phyloP scores from a whole-genome alignment of 1,140 invertebrate species.

The Thaumatotibia leucotreta region DNA sequence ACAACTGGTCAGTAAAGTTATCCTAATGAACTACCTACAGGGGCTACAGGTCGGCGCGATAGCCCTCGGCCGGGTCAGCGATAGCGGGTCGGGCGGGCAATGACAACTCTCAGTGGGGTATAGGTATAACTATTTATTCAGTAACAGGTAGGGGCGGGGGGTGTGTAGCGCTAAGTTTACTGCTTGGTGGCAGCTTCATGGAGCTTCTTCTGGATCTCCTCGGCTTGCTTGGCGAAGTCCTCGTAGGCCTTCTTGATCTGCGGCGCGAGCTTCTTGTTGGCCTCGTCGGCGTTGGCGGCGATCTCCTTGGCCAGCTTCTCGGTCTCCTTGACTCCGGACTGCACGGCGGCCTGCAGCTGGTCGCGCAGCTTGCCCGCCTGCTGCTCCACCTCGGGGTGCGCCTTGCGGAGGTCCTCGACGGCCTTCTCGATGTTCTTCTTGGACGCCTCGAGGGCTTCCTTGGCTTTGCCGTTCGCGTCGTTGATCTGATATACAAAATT shows the following conservation, averaged over 20 bases:
- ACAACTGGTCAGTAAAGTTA: background rate
- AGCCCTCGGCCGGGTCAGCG: slow-evolving; percentile 76
- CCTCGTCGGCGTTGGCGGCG: slow-evolving; percentile 44
- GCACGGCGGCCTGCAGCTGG: slow-evolving; percentile 48
- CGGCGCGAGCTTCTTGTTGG: slow-evolving; percentile 60
- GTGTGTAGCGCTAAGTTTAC: slow-evolving; percentile 17
- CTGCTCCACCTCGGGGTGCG: slow-evolving; percentile 62
- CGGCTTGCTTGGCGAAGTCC: slow-evolving; percentile 56
- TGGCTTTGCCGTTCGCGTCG: slow-evolving; percentile 63
- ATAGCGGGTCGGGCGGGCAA: slow-evolving; percentile 76
- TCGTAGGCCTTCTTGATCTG: slow-evolving; percentile 65
- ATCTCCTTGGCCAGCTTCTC: slow-evolving; percentile 61
- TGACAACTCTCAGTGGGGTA: background rate
- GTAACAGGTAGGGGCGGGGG: background rate
- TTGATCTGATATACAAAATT: slow-evolving; percentile 37
- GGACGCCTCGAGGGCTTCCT: slow-evolving; percentile 49
- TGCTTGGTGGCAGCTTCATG: slow-evolving; percentile 65
- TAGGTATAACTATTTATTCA: background rate
- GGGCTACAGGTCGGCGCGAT: background rate
- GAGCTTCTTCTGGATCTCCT: slow-evolving; percentile 59
- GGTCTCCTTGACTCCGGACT: slow-evolving; percentile 44
- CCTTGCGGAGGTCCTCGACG: slow-evolving; percentile 46
- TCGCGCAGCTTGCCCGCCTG: slow-evolving; percentile 43
- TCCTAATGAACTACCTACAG: background rate
- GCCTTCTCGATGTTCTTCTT: slow-evolving; percentile 42